Conservation (phyloP, 2,113 vertebrate genomes). For the Cynoglossus semilaevis region DNA sequence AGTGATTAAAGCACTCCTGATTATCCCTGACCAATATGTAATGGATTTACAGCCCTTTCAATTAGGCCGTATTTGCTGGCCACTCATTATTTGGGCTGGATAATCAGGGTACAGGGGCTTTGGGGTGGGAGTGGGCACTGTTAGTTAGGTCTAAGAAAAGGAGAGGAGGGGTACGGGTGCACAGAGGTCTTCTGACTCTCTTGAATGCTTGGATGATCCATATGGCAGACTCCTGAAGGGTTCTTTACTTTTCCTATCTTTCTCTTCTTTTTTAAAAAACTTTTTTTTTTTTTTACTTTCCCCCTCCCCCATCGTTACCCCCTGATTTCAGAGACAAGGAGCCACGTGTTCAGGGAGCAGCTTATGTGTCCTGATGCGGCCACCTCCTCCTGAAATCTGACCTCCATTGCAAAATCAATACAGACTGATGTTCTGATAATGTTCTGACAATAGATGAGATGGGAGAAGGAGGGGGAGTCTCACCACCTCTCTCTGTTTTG, state of each 20-base stretch:
- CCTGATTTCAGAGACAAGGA: conserved; percentile 49
- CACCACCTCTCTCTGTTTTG: conserved; percentile 13
- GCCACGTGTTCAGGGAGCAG: conserved; percentile 67
- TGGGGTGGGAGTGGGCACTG: conserved; percentile 73
- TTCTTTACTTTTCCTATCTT: conserved; percentile 22
- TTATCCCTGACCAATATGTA: conserved; percentile 99
- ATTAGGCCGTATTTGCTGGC: conserved; percentile 98
- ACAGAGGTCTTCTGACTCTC: conserved; percentile 82
- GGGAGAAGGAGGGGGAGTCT: conserved; percentile 52
- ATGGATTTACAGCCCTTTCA: conserved; percentile 99
- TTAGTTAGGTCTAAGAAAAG: neutral
- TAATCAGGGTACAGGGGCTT: conserved; percentile 88
- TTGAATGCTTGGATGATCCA: conserved; percentile 70
- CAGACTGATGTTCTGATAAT: conserved; percentile 90
- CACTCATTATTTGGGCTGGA: conserved; percentile 97
- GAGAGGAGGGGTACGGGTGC: conserved; percentile 15
- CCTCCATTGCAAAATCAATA: conserved; percentile 88
- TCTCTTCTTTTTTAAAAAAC: neutral
- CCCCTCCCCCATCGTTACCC: conserved; percentile 36
- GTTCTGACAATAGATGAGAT: conserved; percentile 87
- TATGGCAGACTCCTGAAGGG: conserved; percentile 62
- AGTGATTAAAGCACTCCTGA: conserved; percentile 99
- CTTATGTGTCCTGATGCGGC: conserved; percentile 62
- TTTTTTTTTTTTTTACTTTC: conserved; percentile 13
- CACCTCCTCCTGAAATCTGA: conserved; percentile 84